phyloP scores from a whole-genome alignment of 1,140 invertebrate genomes.

The Hydropsyche tenuis region DNA sequence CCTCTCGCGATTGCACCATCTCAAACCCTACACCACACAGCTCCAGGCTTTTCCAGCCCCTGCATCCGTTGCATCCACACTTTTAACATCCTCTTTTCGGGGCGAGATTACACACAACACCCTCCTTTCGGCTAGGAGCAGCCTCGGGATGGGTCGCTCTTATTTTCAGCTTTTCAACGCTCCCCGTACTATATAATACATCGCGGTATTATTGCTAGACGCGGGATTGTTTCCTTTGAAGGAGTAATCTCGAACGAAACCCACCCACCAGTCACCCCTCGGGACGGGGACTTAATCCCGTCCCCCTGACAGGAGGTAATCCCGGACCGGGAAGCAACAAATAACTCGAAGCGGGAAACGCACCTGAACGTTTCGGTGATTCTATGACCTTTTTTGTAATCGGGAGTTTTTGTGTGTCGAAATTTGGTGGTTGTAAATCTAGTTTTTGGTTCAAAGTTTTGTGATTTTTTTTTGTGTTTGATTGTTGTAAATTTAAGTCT shows the following conservation, averaged over 20 bases:
- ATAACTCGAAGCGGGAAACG: conserved; percentile 2
- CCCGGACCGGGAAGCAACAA: conserved; percentile 27
- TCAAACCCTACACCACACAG: too few species aligned
- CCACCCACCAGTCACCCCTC: background rate
- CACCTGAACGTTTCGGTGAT: conserved; percentile 29
- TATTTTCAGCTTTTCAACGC: conserved; percentile 23
- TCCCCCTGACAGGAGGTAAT: conserved; percentile 32
- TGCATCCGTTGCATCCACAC: background rate
- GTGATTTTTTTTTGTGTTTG: too few species aligned
- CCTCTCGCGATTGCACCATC: too few species aligned
- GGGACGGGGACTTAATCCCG: background rate
- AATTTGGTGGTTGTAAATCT: too few species aligned
- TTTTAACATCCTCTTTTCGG: background rate
- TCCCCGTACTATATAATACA: background rate
- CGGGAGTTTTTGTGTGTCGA: too few species aligned
- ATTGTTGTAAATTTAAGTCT: too few species aligned
- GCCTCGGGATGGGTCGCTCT: background rate
- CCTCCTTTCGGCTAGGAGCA: too few species aligned
- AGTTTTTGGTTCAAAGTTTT: too few species aligned
- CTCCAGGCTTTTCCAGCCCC: background rate
- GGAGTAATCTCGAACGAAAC: conserved; percentile 18
- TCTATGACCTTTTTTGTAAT: background rate
- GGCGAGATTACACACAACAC: too few species aligned
- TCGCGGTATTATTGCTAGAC: conserved; percentile 1
- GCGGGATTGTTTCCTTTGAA: conserved; percentile 29